Evolutionary conservation across 1,140 invertebrate genomes (phyloP).

Genomic region (Branchinecta lindahli): DNA sequence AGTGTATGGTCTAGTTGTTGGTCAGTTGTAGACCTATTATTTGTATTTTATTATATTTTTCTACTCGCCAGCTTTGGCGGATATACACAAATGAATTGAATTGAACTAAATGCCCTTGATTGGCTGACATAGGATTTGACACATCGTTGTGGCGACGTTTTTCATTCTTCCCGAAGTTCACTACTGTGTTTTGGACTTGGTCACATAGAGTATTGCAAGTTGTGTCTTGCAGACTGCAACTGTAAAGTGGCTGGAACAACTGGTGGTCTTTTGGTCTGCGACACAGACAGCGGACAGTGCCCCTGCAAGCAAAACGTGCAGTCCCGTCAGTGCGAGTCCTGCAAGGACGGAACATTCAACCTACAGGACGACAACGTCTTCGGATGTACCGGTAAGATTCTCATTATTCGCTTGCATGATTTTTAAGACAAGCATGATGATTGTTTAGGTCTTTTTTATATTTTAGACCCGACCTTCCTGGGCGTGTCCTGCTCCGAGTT

Average conservation of each 20-base stretch:
- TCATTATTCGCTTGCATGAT: slow-evolving; percentile 14
- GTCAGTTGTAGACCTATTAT: no score
- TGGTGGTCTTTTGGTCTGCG: slow-evolving; percentile 64
- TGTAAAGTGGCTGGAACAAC: slow-evolving; percentile 69
- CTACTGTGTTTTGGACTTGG: no score
- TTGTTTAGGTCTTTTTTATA: slow-evolving; percentile 20
- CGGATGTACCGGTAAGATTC: slow-evolving; percentile 54
- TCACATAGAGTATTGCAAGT: no score
- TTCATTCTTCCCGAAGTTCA: no score
- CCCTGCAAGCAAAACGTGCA: slow-evolving; percentile 67
- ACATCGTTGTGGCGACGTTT: no score
- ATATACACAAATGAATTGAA: no score
- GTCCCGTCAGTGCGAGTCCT: slow-evolving; percentile 57
- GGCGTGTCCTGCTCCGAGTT: not conserved
- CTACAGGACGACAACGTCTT: slow-evolving; percentile 63
- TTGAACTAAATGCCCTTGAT: no score
- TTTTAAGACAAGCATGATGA: not conserved
- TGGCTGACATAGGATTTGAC: no score
- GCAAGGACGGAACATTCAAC: slow-evolving; percentile 68
- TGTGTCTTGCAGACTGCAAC: slow-evolving; percentile 45
- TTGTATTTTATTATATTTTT: no score
- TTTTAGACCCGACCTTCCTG: not conserved
- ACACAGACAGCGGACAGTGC: slow-evolving; percentile 66
- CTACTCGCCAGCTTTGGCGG: no score
- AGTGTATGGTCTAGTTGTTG: no score